Evolutionary conservation across 2,888 invertebrate species (phyloP).

Genomic region (Melieria omissa): DNA sequence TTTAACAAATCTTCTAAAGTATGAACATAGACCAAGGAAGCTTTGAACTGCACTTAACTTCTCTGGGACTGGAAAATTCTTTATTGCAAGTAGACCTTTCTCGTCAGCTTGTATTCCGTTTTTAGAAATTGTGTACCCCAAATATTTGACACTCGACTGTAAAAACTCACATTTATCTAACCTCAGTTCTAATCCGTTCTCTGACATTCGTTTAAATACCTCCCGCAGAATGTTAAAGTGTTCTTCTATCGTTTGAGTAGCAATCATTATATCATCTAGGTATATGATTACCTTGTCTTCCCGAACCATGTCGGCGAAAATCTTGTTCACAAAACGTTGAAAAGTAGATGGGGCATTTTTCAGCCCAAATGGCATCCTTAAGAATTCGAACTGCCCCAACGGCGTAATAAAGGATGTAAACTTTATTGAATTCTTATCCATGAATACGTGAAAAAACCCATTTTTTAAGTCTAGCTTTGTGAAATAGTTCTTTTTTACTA

Average conservation of each 20-base stretch:
- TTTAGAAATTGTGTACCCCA: neutral
- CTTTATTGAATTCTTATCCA: conserved; percentile 26
- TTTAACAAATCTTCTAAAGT: neutral
- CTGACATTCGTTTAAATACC: neutral
- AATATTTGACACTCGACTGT: neutral
- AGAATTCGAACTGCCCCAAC: too few species aligned
- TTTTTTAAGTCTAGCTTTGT: too few species aligned
- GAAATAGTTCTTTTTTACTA: neutral
- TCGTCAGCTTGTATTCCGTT: conserved; percentile 1
- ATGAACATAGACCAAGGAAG: neutral
- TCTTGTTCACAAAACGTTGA: neutral
- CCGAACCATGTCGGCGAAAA: neutral
- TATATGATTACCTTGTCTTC: too few species aligned
- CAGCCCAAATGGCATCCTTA: too few species aligned
- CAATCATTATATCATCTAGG: too few species aligned
- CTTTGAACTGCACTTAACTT: neutral
- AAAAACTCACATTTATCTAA: neutral
- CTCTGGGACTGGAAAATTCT: conserved; percentile 6
- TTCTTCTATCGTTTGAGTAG: neutral
- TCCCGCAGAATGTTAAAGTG: neutral
- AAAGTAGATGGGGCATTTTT: too few species aligned
- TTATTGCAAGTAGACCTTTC: too few species aligned
- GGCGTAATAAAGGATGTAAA: conserved; percentile 1
- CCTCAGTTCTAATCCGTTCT: too few species aligned
- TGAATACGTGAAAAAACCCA: conserved; percentile 10